Evolutionary conservation across 2,113 vertebrate genomes (phyloP), one percentile per base, ranked within the genome.

Genomic region (Platichthys stellatus): DNA sequence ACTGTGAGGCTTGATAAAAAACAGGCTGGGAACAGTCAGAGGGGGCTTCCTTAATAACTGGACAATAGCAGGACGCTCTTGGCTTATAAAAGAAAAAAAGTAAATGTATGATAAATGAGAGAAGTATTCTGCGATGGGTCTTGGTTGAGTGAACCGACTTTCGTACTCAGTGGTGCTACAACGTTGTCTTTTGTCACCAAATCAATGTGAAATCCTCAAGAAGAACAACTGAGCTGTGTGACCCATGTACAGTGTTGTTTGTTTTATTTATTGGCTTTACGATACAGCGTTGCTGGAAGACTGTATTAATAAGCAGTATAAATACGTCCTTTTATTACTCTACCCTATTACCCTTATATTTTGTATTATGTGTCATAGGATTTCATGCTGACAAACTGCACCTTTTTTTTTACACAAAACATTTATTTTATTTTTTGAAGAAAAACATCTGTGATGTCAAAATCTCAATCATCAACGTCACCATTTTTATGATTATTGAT

Each of bases 221-320:
- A 82, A 69, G 57, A 86, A 73, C 81, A 76, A 69, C 79, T 74
- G 74, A 88, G 73, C 78, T 87, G 87, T 77, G 76, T 85, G 78
- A 78, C 79, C 72, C 69, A 31, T 92, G 90, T 91, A 92, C 82
- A 85, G 74, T 90, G 83, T 87, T 93, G 84, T 85, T 82, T 90
- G 67, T 89, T 87, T 92, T 93, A 94, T 94, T 94, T 93, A 94
- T 93, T 94, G 85, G 81, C 91, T 88, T 89, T 91, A 77, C 43
- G 73, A 90, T 90, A 82, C 86, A 90, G 83, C 82, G 2, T 82
- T 89, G 87, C 83, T 85, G 88, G 71, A 87, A 89, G 69, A 86
- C 88, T 92, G 90, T 90, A 89, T 88, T 90, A 53, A 72, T 70
- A 82, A 87, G 89, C 89, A 85, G 61, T 86, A 84, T 85, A 81